Evolutionary conservation across 2,888 invertebrate genomes (phyloP), one percentile per base, ranked within the genome.

Genomic region (Lithophane semibrunnea): DNA sequence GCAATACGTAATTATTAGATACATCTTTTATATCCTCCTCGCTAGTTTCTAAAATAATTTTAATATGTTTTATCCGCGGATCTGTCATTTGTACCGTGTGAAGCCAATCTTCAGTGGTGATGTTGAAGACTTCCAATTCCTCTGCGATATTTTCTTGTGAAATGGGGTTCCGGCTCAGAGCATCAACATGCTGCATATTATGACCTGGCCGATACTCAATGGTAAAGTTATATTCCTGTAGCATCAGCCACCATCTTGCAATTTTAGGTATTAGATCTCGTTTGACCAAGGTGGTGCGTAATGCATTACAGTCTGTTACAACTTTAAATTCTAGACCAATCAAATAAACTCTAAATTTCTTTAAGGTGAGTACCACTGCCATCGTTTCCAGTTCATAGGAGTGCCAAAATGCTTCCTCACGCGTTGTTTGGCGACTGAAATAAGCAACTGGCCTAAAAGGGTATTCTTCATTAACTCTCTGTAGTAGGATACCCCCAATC

Each of bases 351-450:
- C 85, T 49, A 64, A 86, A 86, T 21, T 79, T 80, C 18, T 75
- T 80, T n/a, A 84, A 64, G 0, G 86, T 73, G 5, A 69, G 60
- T 0, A 86, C 73, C 3, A 88, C 81, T 0, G 86, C 87, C 12
- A 88, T 58, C 0, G 87, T 84, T 63, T 88, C 87, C 5, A 89
- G 61, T 56, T 88, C 88, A 52, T 79, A 88, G 0, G 86, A 72
- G 54, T 86, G 86, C 54, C 83, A 82, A 24, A 84, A 75, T 5
- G n/a, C 67, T 72, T 88, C 88, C 21, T 86, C 85, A 0, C 79
- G 76, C 12, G 86, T 70, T 0, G 83, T 88, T 68, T 86, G 75
- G 0, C 84, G 56, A 44, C 86, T 88, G 47, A 77, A 88, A 63
- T 80, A 88, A 13, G 84, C 83, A 1, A 87, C 82, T 2, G 85